phyloP scores from a whole-genome alignment of 1,140 invertebrate species.

The Musca domestica region DNA sequence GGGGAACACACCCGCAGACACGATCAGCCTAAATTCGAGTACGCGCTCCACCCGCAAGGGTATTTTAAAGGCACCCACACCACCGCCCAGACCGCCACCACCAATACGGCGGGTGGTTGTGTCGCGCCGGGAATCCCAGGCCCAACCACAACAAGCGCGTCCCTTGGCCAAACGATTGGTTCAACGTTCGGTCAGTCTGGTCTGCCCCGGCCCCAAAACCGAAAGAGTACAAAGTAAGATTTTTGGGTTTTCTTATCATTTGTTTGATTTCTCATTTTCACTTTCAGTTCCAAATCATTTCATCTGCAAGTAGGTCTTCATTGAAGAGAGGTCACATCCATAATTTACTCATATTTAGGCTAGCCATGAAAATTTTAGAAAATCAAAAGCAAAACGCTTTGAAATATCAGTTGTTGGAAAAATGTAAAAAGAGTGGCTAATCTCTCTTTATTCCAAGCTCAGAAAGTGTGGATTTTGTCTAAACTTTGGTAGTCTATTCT shows the following conservation, averaged over 20 bases:
- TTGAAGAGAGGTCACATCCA: background rate
- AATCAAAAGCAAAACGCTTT: background rate
- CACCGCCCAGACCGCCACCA: constrained; percentile 39
- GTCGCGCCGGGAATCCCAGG: constrained; percentile 24
- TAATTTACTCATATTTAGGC: background rate
- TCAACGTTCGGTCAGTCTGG: background rate
- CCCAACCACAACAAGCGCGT: background rate
- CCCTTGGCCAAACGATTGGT: background rate
- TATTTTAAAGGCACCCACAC: constrained; percentile 38
- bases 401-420: too few species aligned
- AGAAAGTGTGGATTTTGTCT: too few species aligned
- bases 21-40: constrained; percentile 9
- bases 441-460: too few species aligned
- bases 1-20: background rate
- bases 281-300: background rate
- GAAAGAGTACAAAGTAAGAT: constrained; percentile 46
- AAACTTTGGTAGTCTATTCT: too few species aligned
- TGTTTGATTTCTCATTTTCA: constrained; percentile 8
- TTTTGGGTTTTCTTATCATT: constrained; percentile 14
- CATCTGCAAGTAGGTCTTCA: background rate
- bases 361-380: background rate
- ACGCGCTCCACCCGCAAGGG: constrained; percentile 13
- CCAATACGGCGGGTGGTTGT: constrained; percentile 1
- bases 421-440: too few species aligned
- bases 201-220: constrained; percentile 29